Percentiles rank a stretch among this genome's conserved stretches.
Conservation (phyloP, 2,113 vertebrate genomes). For the Fukomys damarensis region DNA sequence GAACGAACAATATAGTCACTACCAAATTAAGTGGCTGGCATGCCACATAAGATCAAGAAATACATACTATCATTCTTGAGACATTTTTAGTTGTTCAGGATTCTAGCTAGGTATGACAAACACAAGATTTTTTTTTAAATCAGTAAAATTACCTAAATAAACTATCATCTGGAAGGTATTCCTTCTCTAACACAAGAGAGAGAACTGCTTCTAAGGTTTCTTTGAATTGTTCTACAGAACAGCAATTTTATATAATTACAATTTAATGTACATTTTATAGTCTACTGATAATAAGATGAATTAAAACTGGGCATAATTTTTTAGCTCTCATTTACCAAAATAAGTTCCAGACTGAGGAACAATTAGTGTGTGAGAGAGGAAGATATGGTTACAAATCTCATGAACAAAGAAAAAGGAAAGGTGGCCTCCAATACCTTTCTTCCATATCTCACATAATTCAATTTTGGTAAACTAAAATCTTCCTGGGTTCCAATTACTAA, state of each 20-base stretch:
- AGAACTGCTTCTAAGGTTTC: background rate
- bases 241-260: background rate
- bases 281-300: background rate
- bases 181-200: background rate
- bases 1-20: background rate
- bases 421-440: background rate
- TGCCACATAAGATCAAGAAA: background rate
- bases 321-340: background rate
- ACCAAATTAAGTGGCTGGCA: background rate
- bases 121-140: background rate
- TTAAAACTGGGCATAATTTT: conserved; percentile 37
- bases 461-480: conserved; percentile 9
- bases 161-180: background rate
- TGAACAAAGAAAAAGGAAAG: background rate
- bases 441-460: background rate
- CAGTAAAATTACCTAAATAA: conserved; percentile 4
- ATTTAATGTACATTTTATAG: background rate
- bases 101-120: conserved; percentile 10
- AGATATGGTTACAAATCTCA: background rate
- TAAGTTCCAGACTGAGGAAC: background rate
- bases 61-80: background rate
- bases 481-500: background rate
- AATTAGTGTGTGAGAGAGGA: background rate
- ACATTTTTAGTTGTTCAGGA: conserved; percentile 28
- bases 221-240: conserved; percentile 21